phyloP scores from a whole-genome alignment of 1,140 invertebrate genomes.

The Spodoptera litura region DNA sequence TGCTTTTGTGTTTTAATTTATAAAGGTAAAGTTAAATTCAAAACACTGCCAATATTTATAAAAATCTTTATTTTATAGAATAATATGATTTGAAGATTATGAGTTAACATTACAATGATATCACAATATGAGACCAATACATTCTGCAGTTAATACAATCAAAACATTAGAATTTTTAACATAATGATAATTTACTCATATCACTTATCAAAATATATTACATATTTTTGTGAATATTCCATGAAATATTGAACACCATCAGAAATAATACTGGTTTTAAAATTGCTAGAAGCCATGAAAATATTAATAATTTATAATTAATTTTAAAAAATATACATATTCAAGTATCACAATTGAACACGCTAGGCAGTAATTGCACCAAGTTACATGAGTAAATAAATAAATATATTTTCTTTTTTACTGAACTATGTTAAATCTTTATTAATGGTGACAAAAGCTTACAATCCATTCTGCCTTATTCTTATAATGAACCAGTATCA shows the following conservation, averaged over 20 bases:
- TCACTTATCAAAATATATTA: conserved; percentile 34
- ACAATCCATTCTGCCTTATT: too few species aligned
- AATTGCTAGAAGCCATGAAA: neutral
- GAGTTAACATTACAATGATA: conserved; percentile 41
- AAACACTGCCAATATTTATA: neutral
- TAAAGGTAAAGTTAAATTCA: neutral
- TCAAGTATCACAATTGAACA: conserved; percentile 21
- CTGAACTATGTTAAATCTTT: too few species aligned
- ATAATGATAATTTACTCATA: conserved; percentile 7
- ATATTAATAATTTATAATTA: neutral
- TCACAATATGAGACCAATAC: conserved; percentile 58
- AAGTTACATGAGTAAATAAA: neutral
- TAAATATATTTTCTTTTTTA: neutral
- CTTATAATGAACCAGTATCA: too few species aligned
- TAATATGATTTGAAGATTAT: conserved; percentile 39
- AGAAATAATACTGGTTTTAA: conserved; percentile 30
- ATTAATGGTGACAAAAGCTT: too few species aligned
- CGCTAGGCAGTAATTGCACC: conserved; percentile 8
- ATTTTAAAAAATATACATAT: conserved; percentile 1
- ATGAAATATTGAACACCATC: neutral
- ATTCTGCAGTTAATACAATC: conserved; percentile 40
- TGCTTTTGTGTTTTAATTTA: conserved; percentile 45
- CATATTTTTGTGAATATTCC: neutral
- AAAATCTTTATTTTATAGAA: conserved; percentile 35
- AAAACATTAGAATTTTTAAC: conserved; percentile 34